A percentile compares a stretch with the other conserved stretches of the same genome.
These are phyloP conservation scores for Lepeophtheirus nordmannii DNA, from an alignment of 2,888 invertebrate genomes.

Conservation along the genomic window DNA sequence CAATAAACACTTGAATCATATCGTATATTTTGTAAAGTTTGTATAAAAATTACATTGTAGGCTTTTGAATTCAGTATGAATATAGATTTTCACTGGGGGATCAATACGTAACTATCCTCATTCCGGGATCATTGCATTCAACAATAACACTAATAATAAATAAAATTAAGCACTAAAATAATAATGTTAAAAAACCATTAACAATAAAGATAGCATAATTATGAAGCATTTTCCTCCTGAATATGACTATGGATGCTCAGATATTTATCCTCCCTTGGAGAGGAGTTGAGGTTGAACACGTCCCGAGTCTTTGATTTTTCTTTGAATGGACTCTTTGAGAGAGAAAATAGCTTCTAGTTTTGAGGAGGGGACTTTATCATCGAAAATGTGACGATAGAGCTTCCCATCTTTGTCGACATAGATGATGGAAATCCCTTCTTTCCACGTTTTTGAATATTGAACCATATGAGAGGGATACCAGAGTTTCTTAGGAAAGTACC, in stretches of 20 bases:
- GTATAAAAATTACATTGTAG: not conserved
- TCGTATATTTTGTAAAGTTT: not conserved
- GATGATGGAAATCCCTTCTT: not conserved
- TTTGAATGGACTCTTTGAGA: not conserved
- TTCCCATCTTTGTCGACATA: not conserved
- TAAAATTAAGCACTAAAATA: no score
- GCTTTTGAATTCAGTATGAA: constrained; percentile 5
- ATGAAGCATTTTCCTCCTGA: not conserved
- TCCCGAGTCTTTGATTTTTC: not conserved
- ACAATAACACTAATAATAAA: not conserved
- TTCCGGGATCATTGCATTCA: no score
- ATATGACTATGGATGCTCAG: not conserved
- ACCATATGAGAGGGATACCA: not conserved
- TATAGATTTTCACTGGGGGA: no score
- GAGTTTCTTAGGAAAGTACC: not conserved
- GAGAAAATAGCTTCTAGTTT: not conserved
- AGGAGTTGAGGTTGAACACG: not conserved
- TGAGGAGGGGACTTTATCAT: not conserved
- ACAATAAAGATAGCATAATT: no score
- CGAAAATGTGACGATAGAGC: not conserved
- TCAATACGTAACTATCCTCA: no score
- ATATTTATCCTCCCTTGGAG: not conserved
- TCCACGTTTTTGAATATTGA: not conserved
- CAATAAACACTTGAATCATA: not conserved
- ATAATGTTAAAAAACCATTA: not conserved